Percentiles rank a stretch among this genome's conserved stretches.
Evolutionary conservation across 2,888 invertebrate genomes (phyloP).

Genomic region (Drosophila eohydei): DNA sequence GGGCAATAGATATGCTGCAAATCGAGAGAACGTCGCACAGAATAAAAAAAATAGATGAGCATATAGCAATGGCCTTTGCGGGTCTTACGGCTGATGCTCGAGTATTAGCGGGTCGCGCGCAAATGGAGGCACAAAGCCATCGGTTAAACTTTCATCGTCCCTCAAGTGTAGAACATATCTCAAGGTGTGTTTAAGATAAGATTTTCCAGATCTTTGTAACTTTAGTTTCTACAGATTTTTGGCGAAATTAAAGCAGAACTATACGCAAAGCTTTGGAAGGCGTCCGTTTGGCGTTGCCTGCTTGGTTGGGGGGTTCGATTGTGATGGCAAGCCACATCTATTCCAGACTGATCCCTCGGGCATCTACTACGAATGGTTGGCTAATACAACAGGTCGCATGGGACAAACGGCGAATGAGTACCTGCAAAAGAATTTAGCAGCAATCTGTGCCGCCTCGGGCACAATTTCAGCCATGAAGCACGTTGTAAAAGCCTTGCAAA

Average conservation of each 20-base stretch:
- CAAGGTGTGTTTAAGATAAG: slow-evolving; percentile 84
- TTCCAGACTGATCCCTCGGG: slow-evolving; percentile 99
- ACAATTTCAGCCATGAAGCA: slow-evolving; percentile 95
- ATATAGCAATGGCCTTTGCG: slow-evolving; percentile 99
- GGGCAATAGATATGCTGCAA: slow-evolving; percentile 98
- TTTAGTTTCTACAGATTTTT: slow-evolving; percentile 82
- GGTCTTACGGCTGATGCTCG: slow-evolving; percentile 99
- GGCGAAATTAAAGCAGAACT: slow-evolving; percentile 94
- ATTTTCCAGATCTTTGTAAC: neutral
- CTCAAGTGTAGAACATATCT: slow-evolving; percentile 97
- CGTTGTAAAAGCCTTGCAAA: slow-evolving; percentile 94
- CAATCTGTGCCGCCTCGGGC: slow-evolving; percentile 86
- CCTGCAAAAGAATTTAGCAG: slow-evolving; percentile 93
- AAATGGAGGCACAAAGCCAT: slow-evolving; percentile 99
- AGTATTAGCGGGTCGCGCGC: slow-evolving; percentile 97
- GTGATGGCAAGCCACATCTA: slow-evolving; percentile 96
- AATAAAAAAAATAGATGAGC: slow-evolving; percentile 98
- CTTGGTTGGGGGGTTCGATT: slow-evolving; percentile 98
- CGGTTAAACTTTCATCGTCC: slow-evolving; percentile 99
- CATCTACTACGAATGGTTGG: slow-evolving; percentile 93
- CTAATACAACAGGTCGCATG: slow-evolving; percentile 89
- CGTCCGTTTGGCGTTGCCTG: slow-evolving; percentile 99
- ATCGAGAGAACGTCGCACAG: slow-evolving; percentile 98
- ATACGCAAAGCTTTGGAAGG: slow-evolving; percentile 89
- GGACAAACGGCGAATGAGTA: slow-evolving; percentile 95